Conservation (phyloP, 1,140 invertebrate species). For the Triops longicaudatus region DNA sequence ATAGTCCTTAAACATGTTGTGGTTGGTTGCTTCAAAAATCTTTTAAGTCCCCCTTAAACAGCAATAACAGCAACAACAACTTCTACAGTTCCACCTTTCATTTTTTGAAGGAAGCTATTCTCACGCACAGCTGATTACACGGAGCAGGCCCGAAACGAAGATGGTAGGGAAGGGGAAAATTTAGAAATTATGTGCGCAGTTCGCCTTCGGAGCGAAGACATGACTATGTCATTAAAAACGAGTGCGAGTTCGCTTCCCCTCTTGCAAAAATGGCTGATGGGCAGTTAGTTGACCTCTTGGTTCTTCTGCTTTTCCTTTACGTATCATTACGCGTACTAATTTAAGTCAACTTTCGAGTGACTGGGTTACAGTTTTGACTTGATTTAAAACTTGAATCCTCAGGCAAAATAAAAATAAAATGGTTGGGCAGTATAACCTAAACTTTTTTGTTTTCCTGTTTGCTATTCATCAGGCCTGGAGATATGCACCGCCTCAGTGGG, state of each 20-base stretch:
- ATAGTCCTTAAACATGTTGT: background rate
- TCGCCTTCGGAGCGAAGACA: background rate
- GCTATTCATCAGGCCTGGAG: conserved; percentile 31
- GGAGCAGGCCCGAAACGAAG: background rate
- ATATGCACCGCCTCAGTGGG: conserved; percentile 30
- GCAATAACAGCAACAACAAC: background rate
- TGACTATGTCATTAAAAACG: conserved; percentile 3
- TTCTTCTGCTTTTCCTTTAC: conserved; percentile 16
- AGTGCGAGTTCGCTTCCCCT: background rate
- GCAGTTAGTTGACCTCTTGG: background rate
- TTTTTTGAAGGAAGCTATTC: background rate
- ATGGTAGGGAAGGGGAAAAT: background rate
- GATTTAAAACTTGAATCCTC: background rate
- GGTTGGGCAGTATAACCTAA: conserved; percentile 8
- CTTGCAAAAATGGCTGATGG: background rate
- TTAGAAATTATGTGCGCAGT: background rate
- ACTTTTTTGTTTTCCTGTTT: conserved; percentile 23
- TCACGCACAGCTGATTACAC: background rate
- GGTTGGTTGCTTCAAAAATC: background rate
- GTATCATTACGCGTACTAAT: conserved; percentile 33
- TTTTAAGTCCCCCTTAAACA: background rate
- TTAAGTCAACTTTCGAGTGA: background rate
- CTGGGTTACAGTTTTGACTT: background rate
- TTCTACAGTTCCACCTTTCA: background rate
- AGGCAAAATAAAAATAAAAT: background rate